Conservation (phyloP, 2,113 vertebrate species). For the Mionectes macconnelli region DNA sequence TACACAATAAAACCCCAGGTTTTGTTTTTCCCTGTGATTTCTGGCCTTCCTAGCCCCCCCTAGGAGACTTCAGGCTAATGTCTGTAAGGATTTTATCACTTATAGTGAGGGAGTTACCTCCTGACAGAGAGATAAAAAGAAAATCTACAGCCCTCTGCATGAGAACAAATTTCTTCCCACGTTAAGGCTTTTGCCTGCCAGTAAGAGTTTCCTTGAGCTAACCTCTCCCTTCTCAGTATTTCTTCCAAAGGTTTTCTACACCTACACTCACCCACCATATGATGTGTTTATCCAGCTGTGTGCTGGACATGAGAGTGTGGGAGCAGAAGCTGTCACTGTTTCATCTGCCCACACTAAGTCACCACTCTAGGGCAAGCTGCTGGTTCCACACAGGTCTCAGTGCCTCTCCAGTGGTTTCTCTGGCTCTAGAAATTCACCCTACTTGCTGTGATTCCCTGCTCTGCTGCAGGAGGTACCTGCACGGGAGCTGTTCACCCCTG, state of each 20-base stretch:
- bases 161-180: background rate
- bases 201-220: background rate
- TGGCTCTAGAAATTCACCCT: background rate
- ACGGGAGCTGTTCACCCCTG: background rate
- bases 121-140: background rate
- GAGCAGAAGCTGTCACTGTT: fast-evolving
- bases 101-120: background rate
- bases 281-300: background rate
- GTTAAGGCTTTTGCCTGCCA: background rate
- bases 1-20: background rate
- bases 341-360: fast-evolving
- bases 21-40: background rate
- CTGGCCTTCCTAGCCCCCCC: background rate
- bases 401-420: background rate
- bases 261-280: background rate
- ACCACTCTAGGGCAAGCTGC: background rate
- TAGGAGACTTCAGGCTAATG: background rate
- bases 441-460: background rate
- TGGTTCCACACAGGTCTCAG: background rate
- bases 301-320: background rate
- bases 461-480: background rate
- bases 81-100: background rate
- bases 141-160: background rate
- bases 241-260: background rate
- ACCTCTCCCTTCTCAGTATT: background rate